A percentile compares a stretch with the other conserved stretches of the same genome.
phyloP scores from a whole-genome alignment of 1,140 invertebrate genomes.

The Camponotus pennsylvanicus region DNA sequence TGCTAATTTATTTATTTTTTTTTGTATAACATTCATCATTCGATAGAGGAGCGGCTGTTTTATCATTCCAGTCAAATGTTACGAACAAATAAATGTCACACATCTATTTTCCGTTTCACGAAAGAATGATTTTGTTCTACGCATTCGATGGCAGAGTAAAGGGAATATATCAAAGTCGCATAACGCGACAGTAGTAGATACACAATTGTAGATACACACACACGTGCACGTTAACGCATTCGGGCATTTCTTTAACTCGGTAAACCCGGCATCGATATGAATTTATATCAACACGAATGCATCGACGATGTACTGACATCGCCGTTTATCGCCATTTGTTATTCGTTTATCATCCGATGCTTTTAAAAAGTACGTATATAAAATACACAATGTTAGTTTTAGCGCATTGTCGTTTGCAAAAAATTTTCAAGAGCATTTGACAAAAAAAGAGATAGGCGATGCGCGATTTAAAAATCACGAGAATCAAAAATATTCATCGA shows the following conservation, averaged over 20 bases:
- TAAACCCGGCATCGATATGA: neutral
- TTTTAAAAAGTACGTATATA: neutral
- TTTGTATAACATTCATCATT: neutral
- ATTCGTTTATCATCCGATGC: neutral
- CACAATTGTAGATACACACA: neutral
- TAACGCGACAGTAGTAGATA: neutral
- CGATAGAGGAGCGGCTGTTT: neutral
- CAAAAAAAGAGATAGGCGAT: neutral
- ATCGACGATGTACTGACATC: neutral
- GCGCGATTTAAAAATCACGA: neutral
- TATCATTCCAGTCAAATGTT: neutral
- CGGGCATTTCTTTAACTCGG: neutral
- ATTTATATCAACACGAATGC: conserved; percentile 18
- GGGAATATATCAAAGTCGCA: neutral
- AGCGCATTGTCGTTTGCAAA: no score
- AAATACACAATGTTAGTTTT: neutral
- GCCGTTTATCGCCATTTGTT: neutral
- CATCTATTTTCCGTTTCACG: neutral
- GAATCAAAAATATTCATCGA: neutral
- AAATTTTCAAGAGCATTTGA: neutral
- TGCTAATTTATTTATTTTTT: neutral
- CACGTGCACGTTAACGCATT: neutral
- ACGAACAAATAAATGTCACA: neutral
- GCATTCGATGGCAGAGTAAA: neutral
- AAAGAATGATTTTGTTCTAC: conserved; percentile 4